phyloP scores from a whole-genome alignment of 2,113 vertebrate species.

The Alosa alosa region DNA sequence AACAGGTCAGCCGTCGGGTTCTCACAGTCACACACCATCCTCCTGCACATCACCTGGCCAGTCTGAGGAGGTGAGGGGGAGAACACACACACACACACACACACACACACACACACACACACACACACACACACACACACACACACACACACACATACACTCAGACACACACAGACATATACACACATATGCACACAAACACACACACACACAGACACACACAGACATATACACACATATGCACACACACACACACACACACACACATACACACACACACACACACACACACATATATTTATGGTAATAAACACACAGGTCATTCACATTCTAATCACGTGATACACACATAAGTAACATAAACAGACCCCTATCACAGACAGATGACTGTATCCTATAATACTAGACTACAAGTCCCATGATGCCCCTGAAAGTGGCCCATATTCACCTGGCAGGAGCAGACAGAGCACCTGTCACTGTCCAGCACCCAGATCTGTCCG shows the following conservation, averaged over 20 bases:
- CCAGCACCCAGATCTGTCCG: conserved; percentile 97
- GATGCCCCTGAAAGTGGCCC: conserved; percentile 36
- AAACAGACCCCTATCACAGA: no score
- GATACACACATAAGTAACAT: no score
- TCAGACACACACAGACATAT: no score
- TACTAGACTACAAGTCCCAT: no score
- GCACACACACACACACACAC: neutral
- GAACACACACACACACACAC: conserved; percentile 62
- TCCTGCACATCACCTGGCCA: conserved; percentile 91
- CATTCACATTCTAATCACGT: no score
- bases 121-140: neutral
- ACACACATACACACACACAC: neutral
- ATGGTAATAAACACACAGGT: no score
- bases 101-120: neutral
- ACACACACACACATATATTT: no score
- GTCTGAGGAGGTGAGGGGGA: conserved; percentile 88
- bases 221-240: neutral
- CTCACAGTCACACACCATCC: conserved; percentile 98
- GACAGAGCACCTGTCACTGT: conserved; percentile 93
- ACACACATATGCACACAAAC: neutral
- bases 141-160: neutral
- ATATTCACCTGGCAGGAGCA: conserved; percentile 90
- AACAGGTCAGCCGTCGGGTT: conserved; percentile 94
- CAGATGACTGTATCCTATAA: no score
- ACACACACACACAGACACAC: no score